A percentile compares a stretch with the other conserved stretches of the same genome.
phyloP scores from a whole-genome alignment of 2,888 invertebrate species.

The Cheiracanthium punctorium region DNA sequence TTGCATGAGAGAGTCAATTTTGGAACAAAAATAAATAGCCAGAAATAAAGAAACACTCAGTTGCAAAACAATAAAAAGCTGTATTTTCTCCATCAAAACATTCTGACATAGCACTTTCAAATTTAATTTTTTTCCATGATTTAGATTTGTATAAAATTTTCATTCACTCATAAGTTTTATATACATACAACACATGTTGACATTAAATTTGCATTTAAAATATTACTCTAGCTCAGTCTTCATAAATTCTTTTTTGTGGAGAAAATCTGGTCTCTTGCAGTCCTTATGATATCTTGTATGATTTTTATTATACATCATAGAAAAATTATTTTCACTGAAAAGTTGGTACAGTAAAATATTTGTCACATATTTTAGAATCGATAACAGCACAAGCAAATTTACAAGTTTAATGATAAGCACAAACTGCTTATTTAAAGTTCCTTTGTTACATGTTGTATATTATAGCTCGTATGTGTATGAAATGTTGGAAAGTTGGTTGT shows the following conservation, averaged over 20 bases:
- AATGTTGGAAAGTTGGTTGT: no score
- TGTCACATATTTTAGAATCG: neutral
- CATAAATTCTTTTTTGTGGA: no score
- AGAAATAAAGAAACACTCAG: neutral
- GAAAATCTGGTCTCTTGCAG: neutral
- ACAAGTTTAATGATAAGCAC: neutral
- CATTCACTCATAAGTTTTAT: constrained; percentile 28
- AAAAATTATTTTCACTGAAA: neutral
- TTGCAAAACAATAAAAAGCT: constrained; percentile 65
- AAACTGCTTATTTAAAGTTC: no score
- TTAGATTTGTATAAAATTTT: constrained; percentile 55
- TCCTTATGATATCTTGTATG: neutral
- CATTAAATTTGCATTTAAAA: constrained; percentile 22
- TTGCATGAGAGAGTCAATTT: no score
- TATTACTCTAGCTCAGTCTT: neutral
- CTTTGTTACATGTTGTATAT: no score
- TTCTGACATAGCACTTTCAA: constrained; percentile 26
- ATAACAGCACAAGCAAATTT: neutral
- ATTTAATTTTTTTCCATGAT: constrained; percentile 25
- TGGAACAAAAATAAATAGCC: no score
- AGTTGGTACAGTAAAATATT: neutral
- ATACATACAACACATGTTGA: constrained; percentile 16
- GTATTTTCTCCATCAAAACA: constrained; percentile 66
- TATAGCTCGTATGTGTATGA: no score
- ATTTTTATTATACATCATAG: neutral